Evolutionary conservation across 2,888 invertebrate species (phyloP), one percentile per base, ranked within the genome.

Genomic region (Ormia ochracea): DNA sequence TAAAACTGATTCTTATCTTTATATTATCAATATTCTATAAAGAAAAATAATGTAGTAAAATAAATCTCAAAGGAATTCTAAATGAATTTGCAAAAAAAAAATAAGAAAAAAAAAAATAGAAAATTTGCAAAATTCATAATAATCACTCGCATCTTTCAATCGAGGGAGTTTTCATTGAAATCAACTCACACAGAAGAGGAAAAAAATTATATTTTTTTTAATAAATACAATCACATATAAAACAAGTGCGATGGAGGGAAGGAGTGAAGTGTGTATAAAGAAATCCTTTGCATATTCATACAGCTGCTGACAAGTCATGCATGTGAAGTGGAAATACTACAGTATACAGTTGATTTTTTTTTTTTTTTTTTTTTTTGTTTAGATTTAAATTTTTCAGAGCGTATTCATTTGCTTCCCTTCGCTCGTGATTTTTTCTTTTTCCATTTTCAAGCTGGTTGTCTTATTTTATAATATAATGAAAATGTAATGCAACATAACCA

Each of bases 401-500:
- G 74, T 79, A 70, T 74, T 74, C 69, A 75, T 65, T 79, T 75
- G 74, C 74, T 79, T 52, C n/a, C 45, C 52, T 59, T 70, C 52
- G 10, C 38, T 56, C n/a, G 41, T 41, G 5, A 19, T 19, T 12
- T 17, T 6, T 70, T 52, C n/a, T 58, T 28, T 4, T 14, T 21
- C 3, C 10, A 23, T 23, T 31, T 52, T 17, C n/a, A 33, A 1
- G 2, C 21, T 28, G 17, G 10, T 41, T 69, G 36, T 31, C 50
- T 43, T 50, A 14, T 54, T 26, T 48, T 28, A 52, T 79, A 80
- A 80, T 80, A 48, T 68, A 79, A 80, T 76, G 76, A 75, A 75
- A 80, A 45, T 28, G 75, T 79, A 79, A 79, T 75, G 74, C 73
- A 72, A 70, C 52, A 79, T 74, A 79, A 75, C 75, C 75, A 66